Percentiles rank a stretch among this genome's conserved stretches.
These are phyloP conservation scores for Yponomeuta sedellus DNA, from an alignment of 2,888 invertebrate genomes.

Conservation along the genomic window DNA sequence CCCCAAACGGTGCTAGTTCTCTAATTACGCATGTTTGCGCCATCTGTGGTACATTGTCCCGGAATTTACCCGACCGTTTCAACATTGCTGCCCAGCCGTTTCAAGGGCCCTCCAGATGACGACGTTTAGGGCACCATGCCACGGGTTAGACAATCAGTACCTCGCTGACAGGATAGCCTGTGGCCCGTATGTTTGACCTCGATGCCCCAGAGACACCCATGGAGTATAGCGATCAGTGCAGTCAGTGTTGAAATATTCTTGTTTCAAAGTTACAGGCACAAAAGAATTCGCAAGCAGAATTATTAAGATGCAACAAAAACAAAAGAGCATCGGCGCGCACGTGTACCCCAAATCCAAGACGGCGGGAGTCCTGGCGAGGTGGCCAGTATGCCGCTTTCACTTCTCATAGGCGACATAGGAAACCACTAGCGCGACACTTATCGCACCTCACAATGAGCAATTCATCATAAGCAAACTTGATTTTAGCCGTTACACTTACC, in stretches of 20 bases:
- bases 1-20: too few relatives aligned
- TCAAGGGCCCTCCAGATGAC: too few relatives aligned
- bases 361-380: conserved; percentile 25
- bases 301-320: not conserved
- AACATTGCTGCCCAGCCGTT: too few relatives aligned
- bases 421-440: conserved; percentile 70
- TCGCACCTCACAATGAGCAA: conserved; percentile 67
- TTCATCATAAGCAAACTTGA: conserved; percentile 66
- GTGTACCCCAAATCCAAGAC: conserved; percentile 8
- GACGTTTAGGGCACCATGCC: too few relatives aligned
- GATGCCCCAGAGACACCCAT: too few relatives aligned
- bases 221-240: too few relatives aligned
- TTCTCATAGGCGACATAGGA: conserved; percentile 52
- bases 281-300: not conserved
- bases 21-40: too few relatives aligned
- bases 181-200: too few relatives aligned
- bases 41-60: too few relatives aligned
- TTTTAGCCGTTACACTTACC: conserved; percentile 73
- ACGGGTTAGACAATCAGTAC: too few relatives aligned
- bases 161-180: too few relatives aligned
- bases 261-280: not conserved
- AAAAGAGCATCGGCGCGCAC: not conserved
- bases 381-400: conserved; percentile 49
- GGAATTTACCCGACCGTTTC: too few relatives aligned
- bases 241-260: not conserved